These are phyloP conservation scores for Caenorhabditis sp. DNA, from an alignment of 2,888 invertebrate species.

Conservation along the genomic window DNA sequence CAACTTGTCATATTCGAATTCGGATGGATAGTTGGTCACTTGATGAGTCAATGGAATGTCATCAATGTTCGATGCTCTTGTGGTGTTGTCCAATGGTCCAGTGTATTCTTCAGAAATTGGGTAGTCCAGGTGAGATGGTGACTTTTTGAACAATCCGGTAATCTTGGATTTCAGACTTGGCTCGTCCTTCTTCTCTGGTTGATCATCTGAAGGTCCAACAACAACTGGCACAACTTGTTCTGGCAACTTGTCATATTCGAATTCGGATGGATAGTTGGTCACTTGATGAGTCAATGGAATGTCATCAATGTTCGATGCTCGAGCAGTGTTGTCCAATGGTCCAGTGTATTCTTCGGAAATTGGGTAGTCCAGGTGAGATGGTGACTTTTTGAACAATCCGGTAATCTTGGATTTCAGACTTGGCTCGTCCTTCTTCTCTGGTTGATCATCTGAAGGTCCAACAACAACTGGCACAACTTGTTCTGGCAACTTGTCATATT, in stretches of 20 bases:
- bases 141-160: constrained; percentile 1
- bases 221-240: background rate
- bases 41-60: background rate
- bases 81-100: background rate
- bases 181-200: constrained; percentile 2
- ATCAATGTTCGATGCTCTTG: background rate
- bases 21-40: background rate
- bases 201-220: background rate
- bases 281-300: background rate
- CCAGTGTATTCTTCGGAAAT: background rate
- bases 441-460: background rate
- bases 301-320: background rate
- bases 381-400: constrained; percentile 1
- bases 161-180: background rate
- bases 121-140: background rate
- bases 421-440: constrained; percentile 1
- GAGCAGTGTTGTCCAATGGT: background rate
- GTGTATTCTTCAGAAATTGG: background rate
- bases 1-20: background rate
- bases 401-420: background rate
- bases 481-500: background rate
- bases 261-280: background rate
- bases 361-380: background rate
- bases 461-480: background rate
- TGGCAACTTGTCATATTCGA: background rate